phyloP scores from a whole-genome alignment of 1,140 invertebrate species.

The Drosophila littoralis region DNA sequence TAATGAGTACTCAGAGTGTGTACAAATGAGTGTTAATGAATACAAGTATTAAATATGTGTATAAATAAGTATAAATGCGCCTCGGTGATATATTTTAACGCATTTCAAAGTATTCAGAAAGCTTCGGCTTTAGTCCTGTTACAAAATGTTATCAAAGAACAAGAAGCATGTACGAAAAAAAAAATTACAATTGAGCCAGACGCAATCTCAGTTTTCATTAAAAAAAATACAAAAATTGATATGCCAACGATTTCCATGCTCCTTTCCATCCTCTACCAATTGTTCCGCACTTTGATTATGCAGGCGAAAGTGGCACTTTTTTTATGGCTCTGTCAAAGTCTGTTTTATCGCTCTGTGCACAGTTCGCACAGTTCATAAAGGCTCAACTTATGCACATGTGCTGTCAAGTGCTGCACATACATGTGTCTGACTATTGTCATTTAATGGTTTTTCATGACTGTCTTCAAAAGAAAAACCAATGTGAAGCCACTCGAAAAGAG shows the following conservation, averaged over 20 bases:
- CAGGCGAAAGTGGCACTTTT: not conserved
- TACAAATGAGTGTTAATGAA: no score
- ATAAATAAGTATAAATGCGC: no score
- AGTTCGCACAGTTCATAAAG: not conserved
- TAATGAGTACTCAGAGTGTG: no score
- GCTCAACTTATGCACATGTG: not conserved
- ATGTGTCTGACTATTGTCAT: not conserved
- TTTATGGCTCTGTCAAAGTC: conserved; percentile 6
- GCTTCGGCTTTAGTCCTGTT: not conserved
- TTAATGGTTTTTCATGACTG: conserved; percentile 2
- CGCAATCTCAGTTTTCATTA: not conserved
- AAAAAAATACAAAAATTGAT: not conserved
- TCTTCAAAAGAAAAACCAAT: not conserved
- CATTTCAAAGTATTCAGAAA: no score
- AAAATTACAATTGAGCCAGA: no score
- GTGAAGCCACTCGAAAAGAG: not conserved
- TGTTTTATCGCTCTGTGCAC: not conserved
- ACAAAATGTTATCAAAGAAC: not conserved
- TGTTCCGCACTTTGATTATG: not conserved
- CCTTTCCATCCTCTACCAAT: not conserved
- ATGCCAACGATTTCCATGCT: not conserved
- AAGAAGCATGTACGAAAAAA: not conserved
- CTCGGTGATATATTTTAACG: no score
- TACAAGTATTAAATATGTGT: no score
- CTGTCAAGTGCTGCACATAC: conserved; percentile 6